Evolutionary conservation across 2,113 vertebrate genomes (phyloP), one percentile per base, ranked within the genome.

Genomic region (Carassius auratus): DNA sequence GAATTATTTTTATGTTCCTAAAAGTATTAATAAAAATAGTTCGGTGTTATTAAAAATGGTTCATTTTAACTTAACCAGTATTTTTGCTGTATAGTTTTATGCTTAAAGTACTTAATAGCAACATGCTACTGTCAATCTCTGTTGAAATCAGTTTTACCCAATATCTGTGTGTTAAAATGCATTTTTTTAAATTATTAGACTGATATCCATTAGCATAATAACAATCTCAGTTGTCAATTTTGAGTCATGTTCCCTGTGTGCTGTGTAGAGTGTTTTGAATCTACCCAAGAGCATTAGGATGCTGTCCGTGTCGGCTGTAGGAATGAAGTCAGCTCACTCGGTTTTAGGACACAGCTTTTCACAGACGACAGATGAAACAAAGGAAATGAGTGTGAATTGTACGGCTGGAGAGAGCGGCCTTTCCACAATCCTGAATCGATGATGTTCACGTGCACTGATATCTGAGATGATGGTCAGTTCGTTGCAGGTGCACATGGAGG

Each of bases 391-490:
- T 45, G 21, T 62, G 36, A 64, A 45, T 8, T 62, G 76, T 38
- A n/a, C 10, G 36, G 12, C 17, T 14, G 13, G 33, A 62, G n/a
- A 64, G 38, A 45, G 13, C 23, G n/a, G 12, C 23, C 76, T 14
- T 42, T 83, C 45, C 12, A 12, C 57, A 30, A 30, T 66, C 45
- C 26, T 21, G 15, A 45, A 74, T 30, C 66, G 57, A 84, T 80
- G 66, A 66, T 61, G 33, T 86, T 86, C 88, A 73, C 88, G 83
- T 71, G 76, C 73, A 89, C 80, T 30, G 30, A 82, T 87, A 88
- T 36, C n/a, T 71, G 19, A 14, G 21, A 59, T 86, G 69, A 26
- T 26, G 10, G 62, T 68, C 42, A 33, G 68, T 45, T 21, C 26
- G 78, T 89, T 84, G 88, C 88, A 91, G 76, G 64, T 83, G 45